These are phyloP conservation scores for Scalopus aquaticus DNA, from an alignment of 2,113 vertebrate species.

Conservation along the genomic window DNA sequence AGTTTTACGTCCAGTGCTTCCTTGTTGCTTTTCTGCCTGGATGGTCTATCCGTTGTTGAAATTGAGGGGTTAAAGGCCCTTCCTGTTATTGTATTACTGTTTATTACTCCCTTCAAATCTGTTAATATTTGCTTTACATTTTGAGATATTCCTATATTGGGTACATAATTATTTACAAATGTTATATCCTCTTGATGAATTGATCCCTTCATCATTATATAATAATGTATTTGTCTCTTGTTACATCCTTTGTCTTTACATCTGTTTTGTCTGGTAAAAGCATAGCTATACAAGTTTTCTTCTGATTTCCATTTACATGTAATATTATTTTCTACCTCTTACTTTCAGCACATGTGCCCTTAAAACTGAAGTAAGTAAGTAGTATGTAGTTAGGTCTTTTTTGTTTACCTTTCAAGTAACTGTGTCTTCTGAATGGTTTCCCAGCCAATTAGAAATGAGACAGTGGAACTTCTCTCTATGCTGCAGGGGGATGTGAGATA, in stretches of 20 bases:
- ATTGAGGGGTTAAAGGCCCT: background rate
- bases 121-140: background rate
- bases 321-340: background rate
- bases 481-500: conserved; percentile 21
- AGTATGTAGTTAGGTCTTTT: background rate
- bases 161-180: background rate
- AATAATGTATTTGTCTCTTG: background rate
- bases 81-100: background rate
- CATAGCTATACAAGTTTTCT: background rate
- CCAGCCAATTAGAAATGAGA: conserved; percentile 31
- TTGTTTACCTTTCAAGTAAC: background rate
- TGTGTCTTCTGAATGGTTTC: background rate
- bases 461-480: background rate
- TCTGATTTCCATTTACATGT: background rate
- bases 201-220: background rate
- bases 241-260: background rate
- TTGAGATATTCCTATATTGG: background rate
- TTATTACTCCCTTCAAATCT: background rate
- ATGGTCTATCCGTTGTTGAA: background rate
- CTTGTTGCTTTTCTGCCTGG: background rate
- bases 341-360: background rate
- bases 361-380: background rate
- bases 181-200: background rate
- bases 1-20: background rate
- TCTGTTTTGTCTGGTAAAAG: background rate